Conservation (phyloP, 2,888 invertebrate species). For the Pedicia rivosa region DNA sequence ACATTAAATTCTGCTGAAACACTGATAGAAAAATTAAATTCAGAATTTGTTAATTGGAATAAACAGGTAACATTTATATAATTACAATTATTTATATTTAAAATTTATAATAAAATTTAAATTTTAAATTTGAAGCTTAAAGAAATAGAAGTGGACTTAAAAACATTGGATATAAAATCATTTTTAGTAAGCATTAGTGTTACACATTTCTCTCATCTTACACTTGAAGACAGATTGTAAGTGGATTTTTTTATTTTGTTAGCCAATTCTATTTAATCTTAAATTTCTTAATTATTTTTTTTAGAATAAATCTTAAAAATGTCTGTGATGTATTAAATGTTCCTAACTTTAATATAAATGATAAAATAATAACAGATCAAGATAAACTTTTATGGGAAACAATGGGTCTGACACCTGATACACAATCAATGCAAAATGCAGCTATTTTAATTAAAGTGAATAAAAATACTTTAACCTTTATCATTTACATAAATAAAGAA, state of each 20-base stretch:
- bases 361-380: conserved; percentile 26
- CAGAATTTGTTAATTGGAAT: conserved; percentile 83
- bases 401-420: conserved; percentile 29
- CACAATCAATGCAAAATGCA: conserved; percentile 29
- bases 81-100: too few relatives aligned
- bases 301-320: not conserved
- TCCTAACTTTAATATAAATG: conserved; percentile 19
- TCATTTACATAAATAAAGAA: too few relatives aligned
- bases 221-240: conserved; percentile 30
- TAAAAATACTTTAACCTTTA: too few relatives aligned
- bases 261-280: too few relatives aligned
- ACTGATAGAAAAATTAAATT: conserved; percentile 71
- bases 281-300: conserved; percentile 1
- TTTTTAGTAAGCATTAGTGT: conserved; percentile 18
- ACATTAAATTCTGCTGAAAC: conserved; percentile 64
- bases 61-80: conserved; percentile 31
- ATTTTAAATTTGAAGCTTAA: conserved; percentile 13
- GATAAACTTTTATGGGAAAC: conserved; percentile 34
- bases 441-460: conserved; percentile 23
- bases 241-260: too few relatives aligned
- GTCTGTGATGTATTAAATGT: conserved; percentile 10
- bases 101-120: too few relatives aligned
- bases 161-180: conserved; percentile 24
- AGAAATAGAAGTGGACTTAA: conserved; percentile 29
- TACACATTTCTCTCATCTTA: conserved; percentile 23